Percentiles rank a stretch among this genome's conserved stretches.
These are phyloP conservation scores for Pelmatolapia mariae DNA, from an alignment of 2,113 vertebrate genomes.

Conservation along the genomic window DNA sequence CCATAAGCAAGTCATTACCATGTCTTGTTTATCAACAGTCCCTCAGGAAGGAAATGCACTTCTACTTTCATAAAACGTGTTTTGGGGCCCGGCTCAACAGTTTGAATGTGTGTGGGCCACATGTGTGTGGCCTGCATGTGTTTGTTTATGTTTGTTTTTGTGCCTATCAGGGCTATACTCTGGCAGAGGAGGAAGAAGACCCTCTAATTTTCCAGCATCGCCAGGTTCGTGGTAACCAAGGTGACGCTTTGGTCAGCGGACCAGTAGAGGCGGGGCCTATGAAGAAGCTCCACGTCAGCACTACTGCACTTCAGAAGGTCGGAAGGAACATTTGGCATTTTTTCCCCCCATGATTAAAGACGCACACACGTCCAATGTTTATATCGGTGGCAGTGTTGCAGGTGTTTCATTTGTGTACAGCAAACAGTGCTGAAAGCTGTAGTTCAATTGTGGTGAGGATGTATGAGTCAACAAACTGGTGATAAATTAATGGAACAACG, in stretches of 20 bases:
- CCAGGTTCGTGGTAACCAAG: conserved; percentile 81
- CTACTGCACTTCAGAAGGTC: conserved; percentile 96
- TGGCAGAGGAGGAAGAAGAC: conserved; percentile 96
- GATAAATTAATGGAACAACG: neutral
- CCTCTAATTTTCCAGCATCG: conserved; percentile 93
- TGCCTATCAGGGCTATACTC: conserved; percentile 85
- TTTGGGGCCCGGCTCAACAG: neutral
- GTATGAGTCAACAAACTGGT: neutral
- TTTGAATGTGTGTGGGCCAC: conserved; percentile 33
- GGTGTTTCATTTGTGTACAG: neutral
- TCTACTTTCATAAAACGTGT: conserved; percentile 12
- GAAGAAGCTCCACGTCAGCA: conserved; percentile 98
- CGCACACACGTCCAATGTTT: neutral
- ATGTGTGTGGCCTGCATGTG: conserved; percentile 12
- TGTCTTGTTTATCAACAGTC: conserved; percentile 30
- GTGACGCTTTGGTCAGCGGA: conserved; percentile 82
- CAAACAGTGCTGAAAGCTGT: neutral
- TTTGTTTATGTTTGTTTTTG: conserved; percentile 3
- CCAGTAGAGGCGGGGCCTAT: conserved; percentile 93
- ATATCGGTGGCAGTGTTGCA: neutral
- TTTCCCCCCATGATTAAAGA: neutral
- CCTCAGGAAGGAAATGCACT: conserved; percentile 15
- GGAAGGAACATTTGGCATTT: neutral
- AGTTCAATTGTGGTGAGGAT: neutral
- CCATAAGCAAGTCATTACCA: neutral